These are phyloP conservation scores for Merodon equestris DNA, from an alignment of 2,888 invertebrate species.

Conservation along the genomic window DNA sequence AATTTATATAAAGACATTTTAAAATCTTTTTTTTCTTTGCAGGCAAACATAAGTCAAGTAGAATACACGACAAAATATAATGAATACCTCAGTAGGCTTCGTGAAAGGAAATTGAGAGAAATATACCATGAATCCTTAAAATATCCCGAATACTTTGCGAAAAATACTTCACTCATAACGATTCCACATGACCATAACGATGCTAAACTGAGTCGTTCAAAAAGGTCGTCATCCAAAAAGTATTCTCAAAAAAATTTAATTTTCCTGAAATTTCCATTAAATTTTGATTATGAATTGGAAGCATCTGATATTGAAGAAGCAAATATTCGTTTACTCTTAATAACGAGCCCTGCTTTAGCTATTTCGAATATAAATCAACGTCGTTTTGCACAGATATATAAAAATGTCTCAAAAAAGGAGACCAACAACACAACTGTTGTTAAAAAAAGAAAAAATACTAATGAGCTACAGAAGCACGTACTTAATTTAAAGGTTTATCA, in stretches of 20 bases:
- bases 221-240: constrained; percentile 38
- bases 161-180: constrained; percentile 70
- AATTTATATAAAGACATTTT: no score
- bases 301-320: constrained; percentile 75
- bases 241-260: constrained; percentile 68
- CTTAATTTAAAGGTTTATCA: constrained; percentile 75
- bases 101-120: constrained; percentile 72
- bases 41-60: constrained; percentile 84
- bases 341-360: constrained; percentile 73
- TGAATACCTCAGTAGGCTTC: constrained; percentile 80
- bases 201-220: constrained; percentile 26
- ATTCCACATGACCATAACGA: constrained; percentile 71
- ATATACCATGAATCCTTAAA: neutral
- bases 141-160: constrained; percentile 18
- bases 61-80: constrained; percentile 83
- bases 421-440: constrained; percentile 1
- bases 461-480: constrained; percentile 60
- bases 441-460: constrained; percentile 1
- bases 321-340: constrained; percentile 75
- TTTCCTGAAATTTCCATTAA: constrained; percentile 71
- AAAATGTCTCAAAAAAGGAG: neutral
- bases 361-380: constrained; percentile 31
- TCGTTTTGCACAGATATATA: constrained; percentile 29
- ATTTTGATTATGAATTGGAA: constrained; percentile 63
- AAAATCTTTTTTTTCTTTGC: constrained; percentile 58